Evolutionary conservation across 1,140 invertebrate species (phyloP).

Genomic region (Pseudomyrmex pallidus): DNA sequence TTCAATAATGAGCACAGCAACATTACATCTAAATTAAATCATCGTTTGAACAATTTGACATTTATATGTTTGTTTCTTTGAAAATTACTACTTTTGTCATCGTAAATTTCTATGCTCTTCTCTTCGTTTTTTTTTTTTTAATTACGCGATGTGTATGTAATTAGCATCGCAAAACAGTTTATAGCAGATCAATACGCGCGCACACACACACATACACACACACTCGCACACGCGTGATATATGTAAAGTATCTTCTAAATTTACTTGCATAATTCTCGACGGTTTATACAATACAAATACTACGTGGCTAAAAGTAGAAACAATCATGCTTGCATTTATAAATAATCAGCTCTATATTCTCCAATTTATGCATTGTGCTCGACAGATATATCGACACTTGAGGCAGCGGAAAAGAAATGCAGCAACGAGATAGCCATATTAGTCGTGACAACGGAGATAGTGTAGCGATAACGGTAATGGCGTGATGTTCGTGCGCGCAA

Average conservation of each 20-base stretch:
- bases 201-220: no score
- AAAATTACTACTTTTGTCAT: neutral
- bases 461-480: constrained; percentile 46
- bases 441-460: constrained; percentile 33
- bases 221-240: neutral
- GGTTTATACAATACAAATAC: constrained; percentile 14
- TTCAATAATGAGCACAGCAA: neutral
- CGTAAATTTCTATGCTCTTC: neutral
- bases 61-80: neutral
- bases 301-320: constrained; percentile 11
- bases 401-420: constrained; percentile 2
- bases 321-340: neutral
- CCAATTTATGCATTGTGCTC: neutral
- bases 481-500: constrained; percentile 16
- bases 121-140: neutral
- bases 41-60: neutral
- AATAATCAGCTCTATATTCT: constrained; percentile 17
- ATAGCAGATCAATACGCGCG: no score
- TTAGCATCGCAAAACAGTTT: neutral
- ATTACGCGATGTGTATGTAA: neutral
- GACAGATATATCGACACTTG: constrained; percentile 2
- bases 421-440: constrained; percentile 30
- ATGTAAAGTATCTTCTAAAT: constrained; percentile 25
- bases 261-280: constrained; percentile 12
- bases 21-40: constrained; percentile 4